phyloP scores from a whole-genome alignment of 2,888 invertebrate species.

The Galerucella nymphaeae region DNA sequence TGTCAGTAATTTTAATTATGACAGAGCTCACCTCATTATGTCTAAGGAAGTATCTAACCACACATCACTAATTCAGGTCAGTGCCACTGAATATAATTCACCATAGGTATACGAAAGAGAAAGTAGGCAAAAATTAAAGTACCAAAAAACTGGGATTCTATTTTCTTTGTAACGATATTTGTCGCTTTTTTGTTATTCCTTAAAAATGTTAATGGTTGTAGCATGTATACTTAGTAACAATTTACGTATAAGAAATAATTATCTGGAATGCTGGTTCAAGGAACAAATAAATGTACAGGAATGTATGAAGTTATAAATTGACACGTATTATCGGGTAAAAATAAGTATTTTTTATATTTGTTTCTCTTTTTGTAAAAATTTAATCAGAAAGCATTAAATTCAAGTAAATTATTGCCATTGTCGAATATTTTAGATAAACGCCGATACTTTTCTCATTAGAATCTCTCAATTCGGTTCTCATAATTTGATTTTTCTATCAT shows the following conservation, averaged over 20 bases:
- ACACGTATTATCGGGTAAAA: background rate
- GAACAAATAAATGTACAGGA: slow-evolving; percentile 41
- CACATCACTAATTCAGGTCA: no score
- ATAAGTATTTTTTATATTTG: background rate
- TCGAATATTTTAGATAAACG: background rate
- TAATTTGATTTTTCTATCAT: no score
- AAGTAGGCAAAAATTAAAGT: no score
- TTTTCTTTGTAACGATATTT: background rate
- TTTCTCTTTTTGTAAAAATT: background rate
- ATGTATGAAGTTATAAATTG: slow-evolving; percentile 24
- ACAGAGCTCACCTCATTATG: no score
- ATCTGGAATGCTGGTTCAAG: slow-evolving; percentile 41
- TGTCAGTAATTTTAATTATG: no score
- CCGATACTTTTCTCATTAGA: background rate
- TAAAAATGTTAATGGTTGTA: background rate
- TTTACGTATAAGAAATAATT: slow-evolving; percentile 17
- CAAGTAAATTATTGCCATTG: background rate
- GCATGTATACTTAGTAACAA: slow-evolving; percentile 7
- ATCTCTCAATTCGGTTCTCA: no score
- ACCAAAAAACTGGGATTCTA: background rate
- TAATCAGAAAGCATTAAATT: background rate
- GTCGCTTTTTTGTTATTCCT: background rate
- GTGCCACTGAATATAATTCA: no score
- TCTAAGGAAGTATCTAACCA: no score
- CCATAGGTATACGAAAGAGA: no score